Evolutionary conservation across 23 tunicate species (phyloP).

Genomic region (Ascidia mentula): DNA sequence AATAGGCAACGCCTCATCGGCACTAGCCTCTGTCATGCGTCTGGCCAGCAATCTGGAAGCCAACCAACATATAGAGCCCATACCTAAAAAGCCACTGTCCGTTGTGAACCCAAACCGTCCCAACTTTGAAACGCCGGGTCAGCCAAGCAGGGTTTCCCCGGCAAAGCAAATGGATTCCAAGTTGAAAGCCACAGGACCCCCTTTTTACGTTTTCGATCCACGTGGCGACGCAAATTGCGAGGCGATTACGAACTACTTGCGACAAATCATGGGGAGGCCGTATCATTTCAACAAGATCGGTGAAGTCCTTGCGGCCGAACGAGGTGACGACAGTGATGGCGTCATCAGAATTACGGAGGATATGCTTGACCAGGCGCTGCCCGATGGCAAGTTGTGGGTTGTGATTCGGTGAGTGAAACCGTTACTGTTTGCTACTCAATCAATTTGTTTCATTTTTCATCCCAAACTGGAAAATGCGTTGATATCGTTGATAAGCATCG

Average conservation of each 20-base stretch:
- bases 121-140: neutral
- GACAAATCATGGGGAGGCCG: neutral
- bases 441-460: too few relatives aligned
- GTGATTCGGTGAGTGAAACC: conserved; percentile 74
- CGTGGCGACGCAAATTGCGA: conserved; percentile 44
- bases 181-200: neutral
- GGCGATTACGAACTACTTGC: conserved; percentile 25
- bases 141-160: neutral
- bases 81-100: neutral
- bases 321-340: neutral
- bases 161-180: neutral
- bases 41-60: neutral
- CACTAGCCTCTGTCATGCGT: neutral
- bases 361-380: conserved; percentile 35
- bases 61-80: neutral
- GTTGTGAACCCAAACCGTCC: neutral
- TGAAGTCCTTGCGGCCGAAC: neutral
- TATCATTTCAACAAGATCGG: neutral
- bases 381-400: conserved; percentile 50
- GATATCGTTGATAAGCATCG: too few relatives aligned
- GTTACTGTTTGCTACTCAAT: too few relatives aligned
- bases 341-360: conserved; percentile 33
- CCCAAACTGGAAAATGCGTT: too few relatives aligned
- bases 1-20: neutral
- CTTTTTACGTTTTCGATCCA: conserved; percentile 72